Evolutionary conservation across 2,113 vertebrate species (phyloP).

Genomic region (Nanorana parkeri): DNA sequence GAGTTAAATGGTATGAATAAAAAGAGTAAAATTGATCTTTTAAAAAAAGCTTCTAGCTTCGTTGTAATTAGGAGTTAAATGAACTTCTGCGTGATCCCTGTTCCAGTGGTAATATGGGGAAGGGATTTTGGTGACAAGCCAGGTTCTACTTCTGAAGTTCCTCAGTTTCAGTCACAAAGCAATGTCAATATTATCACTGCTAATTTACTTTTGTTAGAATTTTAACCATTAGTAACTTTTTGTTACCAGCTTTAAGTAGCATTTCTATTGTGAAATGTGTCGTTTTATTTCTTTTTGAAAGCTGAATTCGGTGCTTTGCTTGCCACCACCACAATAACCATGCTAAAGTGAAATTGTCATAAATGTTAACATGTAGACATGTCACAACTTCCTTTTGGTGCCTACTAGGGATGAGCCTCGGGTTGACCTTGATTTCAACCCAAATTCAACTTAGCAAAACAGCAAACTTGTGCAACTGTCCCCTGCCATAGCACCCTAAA

Average conservation of each 20-base stretch:
- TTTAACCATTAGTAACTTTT: neutral
- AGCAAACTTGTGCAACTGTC: too few species aligned
- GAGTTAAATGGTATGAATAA: neutral
- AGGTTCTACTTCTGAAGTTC: slow-evolving; percentile 34
- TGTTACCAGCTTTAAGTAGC: too few species aligned
- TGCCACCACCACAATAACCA: neutral
- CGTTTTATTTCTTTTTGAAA: neutral
- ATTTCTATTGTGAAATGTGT: too few species aligned
- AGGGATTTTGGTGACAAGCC: slow-evolving; percentile 18
- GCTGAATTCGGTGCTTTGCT: neutral
- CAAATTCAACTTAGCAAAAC: too few species aligned
- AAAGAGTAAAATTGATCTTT: neutral
- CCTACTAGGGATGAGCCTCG: too few species aligned
- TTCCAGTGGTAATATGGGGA: slow-evolving; percentile 12
- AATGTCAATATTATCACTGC: slow-evolving; percentile 34
- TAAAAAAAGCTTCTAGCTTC: neutral
- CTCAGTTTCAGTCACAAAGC: slow-evolving; percentile 19
- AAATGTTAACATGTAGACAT: too few species aligned
- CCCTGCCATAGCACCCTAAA: too few species aligned
- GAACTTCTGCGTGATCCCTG: neutral
- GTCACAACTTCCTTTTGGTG: too few species aligned
- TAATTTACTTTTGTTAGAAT: slow-evolving; percentile 14
- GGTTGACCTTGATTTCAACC: too few species aligned
- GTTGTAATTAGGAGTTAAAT: slow-evolving; percentile 11
- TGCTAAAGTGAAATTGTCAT: too few species aligned